Conservation (phyloP, 2,888 invertebrate genomes). For the Chrysolina oricalcia region DNA sequence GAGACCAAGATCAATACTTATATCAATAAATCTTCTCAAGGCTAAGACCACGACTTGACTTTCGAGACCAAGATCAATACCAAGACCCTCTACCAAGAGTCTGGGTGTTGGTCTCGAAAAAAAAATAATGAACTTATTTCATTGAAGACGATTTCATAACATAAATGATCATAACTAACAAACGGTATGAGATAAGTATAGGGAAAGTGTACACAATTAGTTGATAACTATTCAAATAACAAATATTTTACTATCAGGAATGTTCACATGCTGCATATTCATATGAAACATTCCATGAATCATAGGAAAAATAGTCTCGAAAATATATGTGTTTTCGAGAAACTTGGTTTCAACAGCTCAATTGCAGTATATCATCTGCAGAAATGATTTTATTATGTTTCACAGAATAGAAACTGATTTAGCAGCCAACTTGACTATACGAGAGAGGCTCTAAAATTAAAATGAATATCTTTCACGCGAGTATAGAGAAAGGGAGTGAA, state of each 20-base stretch:
- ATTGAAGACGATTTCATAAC: no score
- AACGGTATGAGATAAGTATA: no score
- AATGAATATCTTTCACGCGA: background rate
- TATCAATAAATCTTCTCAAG: no score
- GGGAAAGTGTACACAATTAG: no score
- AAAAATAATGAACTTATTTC: no score
- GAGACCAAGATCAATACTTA: no score
- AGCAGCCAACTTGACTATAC: background rate
- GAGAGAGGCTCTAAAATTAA: background rate
- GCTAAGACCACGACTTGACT: no score
- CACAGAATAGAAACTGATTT: background rate
- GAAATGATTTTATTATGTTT: background rate
- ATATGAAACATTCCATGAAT: background rate
- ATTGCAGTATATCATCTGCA: background rate
- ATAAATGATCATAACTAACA: no score
- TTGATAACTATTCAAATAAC: background rate
- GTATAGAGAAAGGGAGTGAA: background rate
- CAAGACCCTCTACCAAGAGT: no score
- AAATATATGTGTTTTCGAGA: background rate
- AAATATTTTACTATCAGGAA: background rate
- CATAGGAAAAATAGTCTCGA: background rate
- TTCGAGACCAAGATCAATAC: no score
- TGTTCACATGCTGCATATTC: background rate
- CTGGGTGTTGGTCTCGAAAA: no score
- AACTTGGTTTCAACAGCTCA: background rate